These are phyloP conservation scores for Platyrinchus mystaceus DNA, from an alignment of 2,797 vertebrate species.

Conservation along the genomic window DNA sequence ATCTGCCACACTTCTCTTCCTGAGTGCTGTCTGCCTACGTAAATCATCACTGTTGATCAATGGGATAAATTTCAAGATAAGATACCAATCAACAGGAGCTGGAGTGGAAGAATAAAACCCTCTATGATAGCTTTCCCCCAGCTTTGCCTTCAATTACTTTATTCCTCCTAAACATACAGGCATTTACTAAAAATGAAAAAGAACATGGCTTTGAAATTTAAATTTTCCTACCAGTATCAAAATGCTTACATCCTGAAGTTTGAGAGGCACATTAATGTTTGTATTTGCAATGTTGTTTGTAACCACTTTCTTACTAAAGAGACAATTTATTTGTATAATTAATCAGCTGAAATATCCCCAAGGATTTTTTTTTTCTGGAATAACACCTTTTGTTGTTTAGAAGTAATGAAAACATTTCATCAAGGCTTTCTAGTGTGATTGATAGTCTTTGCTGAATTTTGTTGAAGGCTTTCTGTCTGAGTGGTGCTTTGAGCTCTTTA, in stretches of 20 bases:
- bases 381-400: constrained; percentile 42
- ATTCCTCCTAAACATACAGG: background rate
- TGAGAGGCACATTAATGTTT: constrained; percentile 17
- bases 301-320: constrained; percentile 36
- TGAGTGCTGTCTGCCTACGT: background rate
- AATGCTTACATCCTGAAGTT: constrained; percentile 1
- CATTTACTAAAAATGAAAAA: background rate
- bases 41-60: background rate
- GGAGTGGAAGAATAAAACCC: background rate
- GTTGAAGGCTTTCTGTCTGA: constrained; percentile 58
- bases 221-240: background rate
- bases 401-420: constrained; percentile 60
- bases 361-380: background rate
- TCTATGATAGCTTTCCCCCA: background rate
- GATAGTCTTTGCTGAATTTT: constrained; percentile 43
- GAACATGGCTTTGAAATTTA: constrained; percentile 31
- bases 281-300: constrained; percentile 26
- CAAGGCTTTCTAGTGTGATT: constrained; percentile 44
- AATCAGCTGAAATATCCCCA: constrained; percentile 54
- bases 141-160: background rate
- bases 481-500: constrained; percentile 58
- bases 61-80: background rate
- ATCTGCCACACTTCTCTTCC: background rate
- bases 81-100: background rate
- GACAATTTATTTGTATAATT: constrained; percentile 67